These are phyloP conservation scores for Uria lomvia DNA, from an alignment of 2,113 vertebrate genomes.

Conservation along the genomic window DNA sequence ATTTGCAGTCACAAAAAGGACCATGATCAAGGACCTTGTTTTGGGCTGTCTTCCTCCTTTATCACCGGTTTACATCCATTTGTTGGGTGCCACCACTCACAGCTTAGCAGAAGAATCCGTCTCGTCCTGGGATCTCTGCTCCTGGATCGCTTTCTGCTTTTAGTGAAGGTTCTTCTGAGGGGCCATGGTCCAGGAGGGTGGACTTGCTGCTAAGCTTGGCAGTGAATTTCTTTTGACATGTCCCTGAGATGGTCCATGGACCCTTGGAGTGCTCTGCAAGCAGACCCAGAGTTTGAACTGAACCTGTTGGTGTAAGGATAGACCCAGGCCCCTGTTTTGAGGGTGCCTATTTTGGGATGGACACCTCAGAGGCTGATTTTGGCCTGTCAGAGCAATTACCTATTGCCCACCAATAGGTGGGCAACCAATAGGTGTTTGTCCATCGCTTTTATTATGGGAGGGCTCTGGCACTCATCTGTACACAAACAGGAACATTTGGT, in stretches of 20 bases:
- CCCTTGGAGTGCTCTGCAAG: neutral
- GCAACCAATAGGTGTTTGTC: neutral
- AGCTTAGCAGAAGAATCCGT: neutral
- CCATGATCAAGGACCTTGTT: neutral
- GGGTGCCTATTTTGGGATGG: neutral
- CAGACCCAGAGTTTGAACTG: neutral
- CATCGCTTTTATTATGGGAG: fast-evolving
- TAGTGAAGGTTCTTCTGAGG: neutral
- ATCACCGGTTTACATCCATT: neutral
- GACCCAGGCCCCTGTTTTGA: neutral
- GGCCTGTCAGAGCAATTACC: neutral
- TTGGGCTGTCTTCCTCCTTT: neutral
- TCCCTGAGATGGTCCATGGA: neutral
- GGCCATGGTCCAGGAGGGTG: neutral
- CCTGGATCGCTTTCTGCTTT: neutral
- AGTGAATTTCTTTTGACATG: neutral
- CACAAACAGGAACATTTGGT: neutral
- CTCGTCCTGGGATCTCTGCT: neutral
- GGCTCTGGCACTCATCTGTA: neutral
- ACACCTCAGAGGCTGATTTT: neutral
- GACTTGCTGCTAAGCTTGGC: neutral
- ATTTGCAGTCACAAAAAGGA: neutral
- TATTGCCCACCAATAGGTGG: neutral
- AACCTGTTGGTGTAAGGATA: neutral
- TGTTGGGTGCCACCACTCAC: neutral